phyloP scores from a whole-genome alignment of 2,888 invertebrate species.

The Metopia argyrocephala region DNA sequence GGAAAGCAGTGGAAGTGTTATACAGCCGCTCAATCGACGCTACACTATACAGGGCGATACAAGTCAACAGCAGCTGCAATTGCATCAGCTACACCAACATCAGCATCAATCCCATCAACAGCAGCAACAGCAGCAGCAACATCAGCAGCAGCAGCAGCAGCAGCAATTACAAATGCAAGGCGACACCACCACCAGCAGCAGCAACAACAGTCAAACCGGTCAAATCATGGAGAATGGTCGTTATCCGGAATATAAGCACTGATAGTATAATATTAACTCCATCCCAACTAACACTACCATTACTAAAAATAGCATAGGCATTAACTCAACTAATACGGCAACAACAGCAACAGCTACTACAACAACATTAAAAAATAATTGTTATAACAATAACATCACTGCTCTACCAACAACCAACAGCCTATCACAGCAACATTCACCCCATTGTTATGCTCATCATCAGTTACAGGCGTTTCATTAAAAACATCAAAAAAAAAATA shows the following conservation, averaged over 20 bases:
- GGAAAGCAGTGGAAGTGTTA: slow-evolving; percentile 81
- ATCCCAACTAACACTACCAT: slow-evolving; percentile 54
- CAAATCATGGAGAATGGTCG: slow-evolving; percentile 82
- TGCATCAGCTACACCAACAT: slow-evolving; percentile 71
- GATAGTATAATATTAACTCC: slow-evolving; percentile 78
- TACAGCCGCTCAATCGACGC: slow-evolving; percentile 75
- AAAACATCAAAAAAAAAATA: no score
- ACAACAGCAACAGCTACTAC: background rate
- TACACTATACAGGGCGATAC: slow-evolving; percentile 68
- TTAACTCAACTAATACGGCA: slow-evolving; percentile 22
- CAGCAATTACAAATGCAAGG: slow-evolving; percentile 72
- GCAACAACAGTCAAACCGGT: slow-evolving; percentile 78
- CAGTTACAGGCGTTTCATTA: slow-evolving; percentile 51
- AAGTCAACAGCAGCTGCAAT: slow-evolving; percentile 68
- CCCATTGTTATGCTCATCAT: slow-evolving; percentile 55
- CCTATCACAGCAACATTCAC: slow-evolving; percentile 58
- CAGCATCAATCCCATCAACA: slow-evolving; percentile 74
- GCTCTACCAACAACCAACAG: slow-evolving; percentile 23
- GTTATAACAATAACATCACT: slow-evolving; percentile 38
- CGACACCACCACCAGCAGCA: slow-evolving; percentile 77
- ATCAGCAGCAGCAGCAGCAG: slow-evolving; percentile 67
- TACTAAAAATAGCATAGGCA: slow-evolving; percentile 59
- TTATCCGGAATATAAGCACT: slow-evolving; percentile 89
- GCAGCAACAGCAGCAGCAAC: slow-evolving; percentile 66
- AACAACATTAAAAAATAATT: slow-evolving; percentile 46